phyloP scores from a whole-genome alignment of 1,140 invertebrate genomes.

The Aphaenogaster ashmeadi region DNA sequence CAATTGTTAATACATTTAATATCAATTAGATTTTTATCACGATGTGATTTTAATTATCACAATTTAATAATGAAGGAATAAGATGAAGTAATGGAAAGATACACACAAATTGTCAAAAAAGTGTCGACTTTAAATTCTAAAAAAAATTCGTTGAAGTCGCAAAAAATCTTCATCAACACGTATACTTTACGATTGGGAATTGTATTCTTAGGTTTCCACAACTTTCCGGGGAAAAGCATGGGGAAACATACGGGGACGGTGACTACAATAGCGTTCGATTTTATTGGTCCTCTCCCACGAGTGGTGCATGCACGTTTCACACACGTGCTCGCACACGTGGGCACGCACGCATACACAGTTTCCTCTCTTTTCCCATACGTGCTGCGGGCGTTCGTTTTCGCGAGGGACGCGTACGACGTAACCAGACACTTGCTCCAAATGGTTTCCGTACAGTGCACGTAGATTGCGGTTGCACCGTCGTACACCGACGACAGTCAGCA shows the following conservation, averaged over 20 bases:
- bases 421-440: constrained; percentile 73
- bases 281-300: constrained; percentile 73
- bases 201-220: constrained; percentile 52
- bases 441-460: constrained; percentile 39
- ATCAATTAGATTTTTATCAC: constrained; percentile 2
- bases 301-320: constrained; percentile 43
- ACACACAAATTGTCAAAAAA: background rate
- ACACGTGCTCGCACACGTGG: constrained; percentile 31
- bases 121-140: background rate
- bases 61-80: background rate
- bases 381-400: constrained; percentile 69
- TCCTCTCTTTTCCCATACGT: constrained; percentile 41
- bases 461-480: constrained; percentile 38
- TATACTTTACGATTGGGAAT: constrained; percentile 25
- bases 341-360: background rate
- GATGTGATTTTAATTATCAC: background rate
- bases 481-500: constrained; percentile 45
- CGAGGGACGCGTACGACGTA: constrained; percentile 68
- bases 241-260: constrained; percentile 42
- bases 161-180: background rate
- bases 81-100: background rate
- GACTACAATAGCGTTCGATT: constrained; percentile 75
- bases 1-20: background rate
- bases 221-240: constrained; percentile 18
- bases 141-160: background rate